Conservation (phyloP, 1,140 invertebrate species). For the Drosophila tsacasi region DNA sequence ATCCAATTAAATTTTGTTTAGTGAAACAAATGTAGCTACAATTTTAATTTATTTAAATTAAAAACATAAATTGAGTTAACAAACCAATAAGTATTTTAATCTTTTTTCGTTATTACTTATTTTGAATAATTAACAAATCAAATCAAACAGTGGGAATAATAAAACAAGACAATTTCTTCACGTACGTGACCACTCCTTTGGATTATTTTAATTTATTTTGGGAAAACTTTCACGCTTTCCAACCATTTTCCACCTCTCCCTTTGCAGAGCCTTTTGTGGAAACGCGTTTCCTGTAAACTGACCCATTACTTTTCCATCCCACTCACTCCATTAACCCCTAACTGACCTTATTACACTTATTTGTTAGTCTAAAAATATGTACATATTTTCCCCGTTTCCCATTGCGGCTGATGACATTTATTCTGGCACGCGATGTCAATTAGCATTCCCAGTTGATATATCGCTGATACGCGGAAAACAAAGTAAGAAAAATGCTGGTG, state of each 20-base stretch:
- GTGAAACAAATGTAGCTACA: not conserved
- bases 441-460: slow-evolving; percentile 48
- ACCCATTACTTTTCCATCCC: slow-evolving; percentile 8
- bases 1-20: not conserved
- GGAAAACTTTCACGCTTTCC: slow-evolving; percentile 42
- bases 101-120: not conserved
- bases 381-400: slow-evolving; percentile 23
- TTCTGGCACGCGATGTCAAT: slow-evolving; percentile 58
- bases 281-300: slow-evolving; percentile 67
- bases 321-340: slow-evolving; percentile 37
- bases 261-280: not conserved
- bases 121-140: not conserved
- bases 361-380: slow-evolving; percentile 50
- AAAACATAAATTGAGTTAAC: not conserved
- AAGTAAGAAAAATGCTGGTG: slow-evolving; percentile 30
- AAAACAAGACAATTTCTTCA: not conserved
- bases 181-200: slow-evolving; percentile 5
- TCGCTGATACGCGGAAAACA: slow-evolving; percentile 37
- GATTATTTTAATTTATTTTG: slow-evolving; percentile 50
- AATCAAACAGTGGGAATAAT: not conserved
- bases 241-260: slow-evolving; percentile 26
- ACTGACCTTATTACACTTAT: slow-evolving; percentile 59
- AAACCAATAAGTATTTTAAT: not conserved
- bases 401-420: slow-evolving; percentile 45
- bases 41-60: not conserved